Evolutionary conservation across 2,113 vertebrate genomes (phyloP).

Genomic region (Myrmecobius fasciatus): DNA sequence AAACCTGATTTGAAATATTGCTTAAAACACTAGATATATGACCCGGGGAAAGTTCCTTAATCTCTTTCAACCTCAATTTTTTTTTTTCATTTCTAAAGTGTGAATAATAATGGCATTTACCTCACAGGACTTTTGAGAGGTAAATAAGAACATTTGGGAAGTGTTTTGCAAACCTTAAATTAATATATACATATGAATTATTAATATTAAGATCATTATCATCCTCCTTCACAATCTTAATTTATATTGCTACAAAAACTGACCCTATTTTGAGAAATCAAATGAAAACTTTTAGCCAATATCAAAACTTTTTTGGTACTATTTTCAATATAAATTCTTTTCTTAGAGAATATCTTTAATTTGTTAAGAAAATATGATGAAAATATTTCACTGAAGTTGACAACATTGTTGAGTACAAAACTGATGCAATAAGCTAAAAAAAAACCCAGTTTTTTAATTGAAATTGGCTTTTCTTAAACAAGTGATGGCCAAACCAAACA

Average conservation of each 20-base stretch:
- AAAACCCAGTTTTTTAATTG: not conserved
- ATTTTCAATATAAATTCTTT: not conserved
- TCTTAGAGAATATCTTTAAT: not conserved
- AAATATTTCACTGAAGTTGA: not conserved
- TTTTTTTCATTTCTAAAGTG: not conserved
- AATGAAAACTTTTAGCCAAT: not conserved
- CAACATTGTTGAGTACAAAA: not conserved
- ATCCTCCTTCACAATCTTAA: not conserved
- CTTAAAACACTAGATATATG: not conserved
- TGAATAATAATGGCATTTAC: not conserved
- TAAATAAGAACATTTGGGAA: not conserved
- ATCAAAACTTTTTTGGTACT: not conserved
- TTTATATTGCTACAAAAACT: not conserved
- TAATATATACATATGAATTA: not conserved
- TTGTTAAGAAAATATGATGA: not conserved
- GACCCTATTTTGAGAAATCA: not conserved
- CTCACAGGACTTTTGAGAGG: not conserved
- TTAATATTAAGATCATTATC: not conserved
- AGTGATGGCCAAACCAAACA: not conserved
- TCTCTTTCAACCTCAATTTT: not conserved
- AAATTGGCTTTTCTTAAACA: not conserved
- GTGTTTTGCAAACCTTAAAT: not conserved
- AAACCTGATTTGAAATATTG: not conserved
- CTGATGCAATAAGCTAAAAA: not conserved
- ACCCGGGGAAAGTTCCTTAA: not conserved